Base-by-base conservation (phyloP, 2,888 invertebrate species). In the Lymantria dispar region DNA sequence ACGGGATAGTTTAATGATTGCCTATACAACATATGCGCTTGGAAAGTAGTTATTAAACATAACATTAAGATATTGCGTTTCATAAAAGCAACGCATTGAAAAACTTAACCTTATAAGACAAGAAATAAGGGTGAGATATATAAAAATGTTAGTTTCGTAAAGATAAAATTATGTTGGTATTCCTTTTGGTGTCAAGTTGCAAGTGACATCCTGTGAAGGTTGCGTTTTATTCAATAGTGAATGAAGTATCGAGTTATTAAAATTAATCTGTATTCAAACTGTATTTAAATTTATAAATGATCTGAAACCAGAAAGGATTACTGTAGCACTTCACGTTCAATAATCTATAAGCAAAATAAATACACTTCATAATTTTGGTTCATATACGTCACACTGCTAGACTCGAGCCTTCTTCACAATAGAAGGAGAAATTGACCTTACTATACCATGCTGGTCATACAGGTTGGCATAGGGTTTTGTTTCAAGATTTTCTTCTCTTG, bases 181-280 rank as follows among this genome's bases (percentile, higher is more conserved):
- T 42, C 40, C 22, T 43, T 43, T 49, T 43, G 57, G 63, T 64
- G 58, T 64, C 66, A 66, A 54, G 62, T 68, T 69, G 55, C 68
- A 62, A 31, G 57, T 56, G 57, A 64, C 70, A 65, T 71, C 70
- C 70, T 64, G 68, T 54, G 52, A 54, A 58, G 60, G 52, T 50
- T 63, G 56, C 42, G 58, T 56, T 56, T 45, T 54, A 55, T 59
- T 54, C 40, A 50, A 61, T 61, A 60, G 51, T 45, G 52, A 39
- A 3, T 45, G 52, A 39, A 3, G 40, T 40, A 9, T 12, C 40
- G 7, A n/a, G 13, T 14, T 40, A 40, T 40, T 14, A 14, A 40
- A 3, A 39, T 13, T n/a, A 29, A 22, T 42, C 22, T 40, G 40
- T 40, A 10, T 40, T 40, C 8, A 22, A 42, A 22, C 7, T 10